Evolutionary conservation across 1,140 invertebrate genomes (phyloP), one percentile per base, ranked within the genome.

Genomic region (Drosophila eugracilis): DNA sequence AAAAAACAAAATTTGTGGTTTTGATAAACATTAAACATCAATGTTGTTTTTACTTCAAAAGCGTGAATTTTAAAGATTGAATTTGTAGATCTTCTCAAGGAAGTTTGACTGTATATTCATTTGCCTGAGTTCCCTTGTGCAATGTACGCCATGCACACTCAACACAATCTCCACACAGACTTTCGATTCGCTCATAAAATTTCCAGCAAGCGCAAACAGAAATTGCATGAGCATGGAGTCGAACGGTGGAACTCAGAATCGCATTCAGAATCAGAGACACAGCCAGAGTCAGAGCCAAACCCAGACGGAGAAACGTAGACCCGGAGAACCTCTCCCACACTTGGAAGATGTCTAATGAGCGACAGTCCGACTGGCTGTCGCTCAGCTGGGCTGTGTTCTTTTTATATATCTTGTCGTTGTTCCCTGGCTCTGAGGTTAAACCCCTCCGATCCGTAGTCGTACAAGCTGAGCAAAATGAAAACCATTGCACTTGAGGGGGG

Each of bases 181-280:
- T 80, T 79, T 75, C 72, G 73, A 76, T 76, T 77, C 70, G 62
- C 74, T 78, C 74, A 78, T 78, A 75, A 83, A 83, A 83, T 65
- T 72, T 67, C 58, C 41, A 78, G 69, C 66, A 47, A 72, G 60
- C 70, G 62, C 48, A 81, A 59, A 49, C 45, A 54, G 57, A 59
- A 69, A 63, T 71, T 66, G 63, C 72, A 75, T 59, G 70, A 74
- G 53, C 49, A 65, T 34, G 42, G 42, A 44, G 10, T 49, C 70
- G 45, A 30, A 26, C 75, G 62, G 15, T 62, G 24, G 28, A 26
- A 54, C 37, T 49, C 45, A 42, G 50, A 67, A n/a, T 39, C 30
- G 36, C 41, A 59, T 50, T 65, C 15, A 52, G 48, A 62, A 34
- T 36, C 49, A 52, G 47, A 37, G 7, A 3, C 36, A 37, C 50